Evolutionary conservation across 2,888 invertebrate genomes (phyloP), one percentile per base, ranked within the genome.

Genomic region (Pseudococcus jackbeardsleyi): DNA sequence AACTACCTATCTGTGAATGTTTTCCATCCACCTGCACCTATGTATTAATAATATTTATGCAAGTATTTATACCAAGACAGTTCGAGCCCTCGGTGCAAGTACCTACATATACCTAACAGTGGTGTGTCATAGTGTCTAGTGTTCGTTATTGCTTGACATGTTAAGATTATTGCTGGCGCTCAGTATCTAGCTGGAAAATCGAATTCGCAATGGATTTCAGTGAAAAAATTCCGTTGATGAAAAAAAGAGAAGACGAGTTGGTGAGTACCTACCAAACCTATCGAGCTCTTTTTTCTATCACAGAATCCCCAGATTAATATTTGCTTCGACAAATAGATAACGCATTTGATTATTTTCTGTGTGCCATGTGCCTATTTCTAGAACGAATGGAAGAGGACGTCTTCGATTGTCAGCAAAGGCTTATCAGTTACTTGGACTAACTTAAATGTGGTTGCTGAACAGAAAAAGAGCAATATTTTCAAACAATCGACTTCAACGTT

Each of bases 401-500:
- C 79, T n/a, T 88, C 88, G 50, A 39, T 88, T 3, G 33, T 12
- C 39, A 88, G 54, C 59, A 50, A 77, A 39, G 88, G 88, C 12
- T 54, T 88, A 54, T 54, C 88, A 15, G 88, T 88, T 19, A 79
- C 88, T 3, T 88, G 88, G 88, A 88, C 77, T 54, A 82, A 88
- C 59, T 59, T 88, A n/a, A 82, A 46, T 12, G 88, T 88, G 26
- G 22, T 59, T 1, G 79, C 88, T 9, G 59, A 39, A 39, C 50
- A 50, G 12, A 79, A 46, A 33, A 26, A 88, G 59, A 26, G 15
- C 8, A 48, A 82, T 46, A 7, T 88, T 42, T 85, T 88, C 26
- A 77, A 77, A 50, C 39, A 77, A 39, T 22, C 85, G 11, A 22
- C 48, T 22, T 26, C 39, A 22, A 50, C 59, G 19, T 77, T 59